These are phyloP conservation scores for Meriones psammophilus DNA, from an alignment of 2,797 vertebrate genomes.

Conservation along the genomic window DNA sequence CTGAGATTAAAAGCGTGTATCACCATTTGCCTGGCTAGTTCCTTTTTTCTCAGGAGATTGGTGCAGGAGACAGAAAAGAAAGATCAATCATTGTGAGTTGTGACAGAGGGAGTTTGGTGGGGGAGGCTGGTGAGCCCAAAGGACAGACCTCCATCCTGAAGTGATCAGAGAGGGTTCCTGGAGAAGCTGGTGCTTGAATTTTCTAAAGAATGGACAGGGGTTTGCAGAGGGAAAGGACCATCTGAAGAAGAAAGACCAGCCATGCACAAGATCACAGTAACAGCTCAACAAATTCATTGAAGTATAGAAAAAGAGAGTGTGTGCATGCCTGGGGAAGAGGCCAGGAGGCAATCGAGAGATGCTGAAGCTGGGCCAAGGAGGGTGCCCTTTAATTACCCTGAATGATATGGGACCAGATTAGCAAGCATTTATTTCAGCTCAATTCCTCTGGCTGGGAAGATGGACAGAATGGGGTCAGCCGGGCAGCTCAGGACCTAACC, in stretches of 20 bases:
- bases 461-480: neutral
- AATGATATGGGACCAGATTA: neutral
- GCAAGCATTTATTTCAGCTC: neutral
- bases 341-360: neutral
- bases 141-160: neutral
- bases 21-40: neutral
- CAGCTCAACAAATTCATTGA: neutral
- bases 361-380: neutral
- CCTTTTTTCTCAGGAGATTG: conserved; percentile 8
- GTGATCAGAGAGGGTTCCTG: neutral
- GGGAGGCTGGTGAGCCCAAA: neutral
- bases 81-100: neutral
- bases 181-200: conserved; percentile 45
- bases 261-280: neutral
- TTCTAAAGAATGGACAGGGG: conserved; percentile 5
- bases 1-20: neutral
- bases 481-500: neutral
- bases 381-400: neutral
- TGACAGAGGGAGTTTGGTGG: neutral
- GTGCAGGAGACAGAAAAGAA: conserved; percentile 19
- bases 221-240: neutral
- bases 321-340: neutral
- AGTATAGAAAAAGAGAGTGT: neutral
- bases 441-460: neutral
- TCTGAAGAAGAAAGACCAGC: neutral